Percentiles rank a stretch among this genome's conserved stretches.
Conservation (phyloP, 2,797 vertebrate species). For the Furcifer pardalis region DNA sequence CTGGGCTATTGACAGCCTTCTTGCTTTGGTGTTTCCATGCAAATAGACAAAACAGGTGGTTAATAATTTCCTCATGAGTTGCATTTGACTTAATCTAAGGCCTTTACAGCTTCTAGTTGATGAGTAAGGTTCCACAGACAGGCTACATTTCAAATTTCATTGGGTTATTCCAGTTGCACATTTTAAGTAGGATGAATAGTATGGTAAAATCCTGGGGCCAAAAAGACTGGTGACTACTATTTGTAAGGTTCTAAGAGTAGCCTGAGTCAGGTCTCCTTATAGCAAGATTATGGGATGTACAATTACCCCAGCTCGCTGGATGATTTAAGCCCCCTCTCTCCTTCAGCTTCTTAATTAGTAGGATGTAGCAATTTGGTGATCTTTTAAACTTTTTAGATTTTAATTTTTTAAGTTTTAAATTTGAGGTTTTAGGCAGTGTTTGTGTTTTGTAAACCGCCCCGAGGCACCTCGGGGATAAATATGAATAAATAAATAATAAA, state of each 20-base stretch:
- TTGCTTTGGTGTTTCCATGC: not conserved
- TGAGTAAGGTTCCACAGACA: not conserved
- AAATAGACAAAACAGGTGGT: not conserved
- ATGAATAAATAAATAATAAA: accelerated
- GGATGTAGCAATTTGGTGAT: no score
- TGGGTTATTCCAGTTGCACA: not conserved
- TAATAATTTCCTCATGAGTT: not conserved
- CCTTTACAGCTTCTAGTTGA: not conserved
- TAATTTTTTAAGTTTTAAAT: no score
- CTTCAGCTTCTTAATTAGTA: no score
- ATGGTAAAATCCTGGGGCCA: not conserved
- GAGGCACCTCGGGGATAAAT: no score
- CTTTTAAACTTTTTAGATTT: no score
- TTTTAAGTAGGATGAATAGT: not conserved
- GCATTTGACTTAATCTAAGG: not conserved
- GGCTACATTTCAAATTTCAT: no score
- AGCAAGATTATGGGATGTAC: not conserved
- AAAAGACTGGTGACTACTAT: not conserved
- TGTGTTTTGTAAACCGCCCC: no score
- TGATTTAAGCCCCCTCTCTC: no score
- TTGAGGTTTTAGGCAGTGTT: no score
- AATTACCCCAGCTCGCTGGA: no score
- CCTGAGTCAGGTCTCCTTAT: not conserved
- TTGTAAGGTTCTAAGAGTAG: not conserved
- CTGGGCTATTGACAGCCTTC: not conserved